A percentile compares a stretch with the other conserved stretches of the same genome.
Evolutionary conservation across 2,888 invertebrate genomes (phyloP).

Genomic region (Netelia melanura): DNA sequence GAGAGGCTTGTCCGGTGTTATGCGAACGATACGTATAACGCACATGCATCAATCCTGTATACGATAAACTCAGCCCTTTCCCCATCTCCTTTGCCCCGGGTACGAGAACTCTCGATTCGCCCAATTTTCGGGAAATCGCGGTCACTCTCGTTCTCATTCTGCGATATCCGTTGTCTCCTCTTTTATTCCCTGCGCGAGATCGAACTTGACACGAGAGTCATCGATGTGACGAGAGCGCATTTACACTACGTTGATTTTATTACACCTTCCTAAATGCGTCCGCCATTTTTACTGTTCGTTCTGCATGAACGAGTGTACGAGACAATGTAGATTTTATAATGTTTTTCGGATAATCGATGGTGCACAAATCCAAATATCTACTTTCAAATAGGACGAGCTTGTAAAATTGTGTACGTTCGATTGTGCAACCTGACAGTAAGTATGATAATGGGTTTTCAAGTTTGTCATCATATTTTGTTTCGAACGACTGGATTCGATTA

Average conservation of each 20-base stretch:
- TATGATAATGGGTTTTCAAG: not conserved
- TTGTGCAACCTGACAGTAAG: not conserved
- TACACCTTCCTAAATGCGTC: not conserved
- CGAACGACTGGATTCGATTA: not conserved
- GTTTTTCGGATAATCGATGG: conserved; percentile 30
- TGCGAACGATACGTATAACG: conserved; percentile 32
- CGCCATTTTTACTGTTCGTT: not conserved
- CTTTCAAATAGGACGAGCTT: not conserved
- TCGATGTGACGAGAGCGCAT: not conserved
- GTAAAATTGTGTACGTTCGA: no score
- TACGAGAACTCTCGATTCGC: not conserved
- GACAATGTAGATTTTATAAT: conserved; percentile 40
- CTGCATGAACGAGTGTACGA: not conserved
- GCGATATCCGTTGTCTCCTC: conserved; percentile 13
- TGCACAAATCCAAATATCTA: not conserved
- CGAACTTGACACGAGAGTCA: conserved; percentile 31
- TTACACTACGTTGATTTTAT: not conserved
- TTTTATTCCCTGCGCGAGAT: not conserved
- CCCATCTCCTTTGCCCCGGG: not conserved
- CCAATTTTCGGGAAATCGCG: conserved; percentile 43
- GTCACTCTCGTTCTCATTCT: conserved; percentile 9
- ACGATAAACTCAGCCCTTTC: conserved; percentile 10
- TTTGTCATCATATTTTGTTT: not conserved
- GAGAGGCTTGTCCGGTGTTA: conserved; percentile 45
- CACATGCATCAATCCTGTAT: not conserved